Evolutionary conservation across 2,797 vertebrate genomes (phyloP), one percentile per base, ranked within the genome.

Genomic region (Toxotes lorentzi): DNA sequence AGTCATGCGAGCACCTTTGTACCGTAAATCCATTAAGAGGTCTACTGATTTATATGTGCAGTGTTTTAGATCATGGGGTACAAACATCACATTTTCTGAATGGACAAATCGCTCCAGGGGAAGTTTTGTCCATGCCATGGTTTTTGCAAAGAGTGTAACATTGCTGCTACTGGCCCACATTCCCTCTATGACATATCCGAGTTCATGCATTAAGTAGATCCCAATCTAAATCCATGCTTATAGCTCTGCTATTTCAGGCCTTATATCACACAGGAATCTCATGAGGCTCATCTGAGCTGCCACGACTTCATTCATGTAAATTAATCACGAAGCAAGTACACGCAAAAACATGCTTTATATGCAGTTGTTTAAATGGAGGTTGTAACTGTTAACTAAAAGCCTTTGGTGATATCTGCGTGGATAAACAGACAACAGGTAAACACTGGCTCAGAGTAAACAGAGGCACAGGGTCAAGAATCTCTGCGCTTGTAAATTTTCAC

Each of bases 141-240:
- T 27, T 82, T 80, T 81, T 75, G 50, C 40, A 43, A 24, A 53
- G 62, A 79, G 66, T 69, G 62, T 75, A 73, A 79, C 64, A 56
- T 78, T 62, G 53, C 68, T 76, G 70, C 54, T 81, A 53, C 27
- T 81, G 78, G 83, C 85, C 76, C 65, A 83, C 82, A 82, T 87
- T 73, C 56, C 69, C 63, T 65, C 73, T 24, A 6, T 78, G 59
- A 82, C 79, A 86, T 80, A 68, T 88, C 81, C 54, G 53, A 80
- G 27, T 81, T 86, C 63, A 64, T 79, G 84, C 86, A 86, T 91
- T 73, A 82, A 70, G 75, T 32, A 79, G 85, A 92, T 91, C 69
- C 50, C 21, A 75, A 88, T 88, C 86, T 88, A 85, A 89, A 89
- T 89, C 87, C 86, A 81, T 63, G 67, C 76, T 82, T 73, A 82